phyloP scores from a whole-genome alignment of 2,113 vertebrate species.

The Ondatra zibethicus region DNA sequence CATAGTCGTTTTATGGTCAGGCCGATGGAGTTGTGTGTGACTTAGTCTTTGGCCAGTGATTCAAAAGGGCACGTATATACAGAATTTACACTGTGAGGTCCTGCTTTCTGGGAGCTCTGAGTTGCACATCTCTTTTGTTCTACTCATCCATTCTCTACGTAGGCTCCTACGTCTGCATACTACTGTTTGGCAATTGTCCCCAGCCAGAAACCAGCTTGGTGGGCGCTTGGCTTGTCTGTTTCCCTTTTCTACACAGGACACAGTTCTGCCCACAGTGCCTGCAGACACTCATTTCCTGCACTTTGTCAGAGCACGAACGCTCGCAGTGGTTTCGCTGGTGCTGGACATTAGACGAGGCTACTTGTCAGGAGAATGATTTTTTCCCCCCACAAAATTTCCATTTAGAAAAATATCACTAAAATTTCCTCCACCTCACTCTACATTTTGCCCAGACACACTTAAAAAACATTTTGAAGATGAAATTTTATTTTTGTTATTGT shows the following conservation, averaged over 20 bases:
- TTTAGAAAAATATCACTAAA: not conserved
- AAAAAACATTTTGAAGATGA: not conserved
- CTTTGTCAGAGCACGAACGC: not conserved
- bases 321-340: not conserved
- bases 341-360: not conserved
- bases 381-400: slow-evolving; percentile 14
- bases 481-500: not conserved
- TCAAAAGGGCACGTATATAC: not conserved
- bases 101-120: not conserved
- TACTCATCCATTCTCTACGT: not conserved
- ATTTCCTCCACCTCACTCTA: not conserved
- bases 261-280: not conserved
- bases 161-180: not conserved
- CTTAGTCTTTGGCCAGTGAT: not conserved
- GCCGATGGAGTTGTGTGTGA: not conserved
- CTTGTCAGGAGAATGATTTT: not conserved
- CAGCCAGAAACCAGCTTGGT: not conserved
- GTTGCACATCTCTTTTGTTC: not conserved
- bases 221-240: not conserved
- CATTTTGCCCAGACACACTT: not conserved
- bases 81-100: not conserved
- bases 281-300: not conserved
- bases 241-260: not conserved
- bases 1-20: not conserved
- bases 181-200: not conserved